Evolutionary conservation across 2,113 vertebrate species (phyloP), one percentile per base, ranked within the genome.

Genomic region (Porphyrio hochstetteri): DNA sequence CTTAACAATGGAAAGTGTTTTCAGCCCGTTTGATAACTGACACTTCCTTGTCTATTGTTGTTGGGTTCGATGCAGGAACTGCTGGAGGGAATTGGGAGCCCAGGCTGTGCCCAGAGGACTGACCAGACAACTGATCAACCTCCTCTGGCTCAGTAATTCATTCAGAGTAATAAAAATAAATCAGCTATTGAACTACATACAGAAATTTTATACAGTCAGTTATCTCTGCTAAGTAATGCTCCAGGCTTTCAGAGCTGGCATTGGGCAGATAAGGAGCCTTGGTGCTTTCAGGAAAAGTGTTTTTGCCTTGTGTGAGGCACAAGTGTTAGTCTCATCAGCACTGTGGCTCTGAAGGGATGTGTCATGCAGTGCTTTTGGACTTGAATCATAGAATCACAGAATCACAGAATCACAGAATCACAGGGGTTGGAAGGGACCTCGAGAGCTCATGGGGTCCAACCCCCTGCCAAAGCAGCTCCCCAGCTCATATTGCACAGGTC

Each of bases 31-130:
- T 93, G 94, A 95, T 93, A 96, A 93, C 82, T 96, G 94, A 96
- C 93, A 94, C 82, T 96, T 96, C 95, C 95, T 96, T 81, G 90
- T 95, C 96, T 96, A 92, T 96, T 96, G 93, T 97, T 94, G 68
- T 29, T 74, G 82, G 20, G 69, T 80, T 84, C 94, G 89, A 90
- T 78, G 64, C 1, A 5, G 69, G 72, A 96, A n/a, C 52, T 77
- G 88, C 69, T 84, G 86, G 69, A 75, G 65, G 69, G 88, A 88
- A 71, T 68, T 1, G 1, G 90, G 75, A 81, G 78, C 46, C 64
- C 71, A 4, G 6, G 36, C 80, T 91, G 64, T 90, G 82, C 88
- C 82, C 90, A 93, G 82, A 96, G 79, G 90, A 81, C 90, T 71
- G 82, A 53, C 52, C 38, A 92, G 86, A 83, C 82, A 68, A 78